Base-by-base conservation (phyloP, 2,888 invertebrate species). In the Andrena dorsata region DNA sequence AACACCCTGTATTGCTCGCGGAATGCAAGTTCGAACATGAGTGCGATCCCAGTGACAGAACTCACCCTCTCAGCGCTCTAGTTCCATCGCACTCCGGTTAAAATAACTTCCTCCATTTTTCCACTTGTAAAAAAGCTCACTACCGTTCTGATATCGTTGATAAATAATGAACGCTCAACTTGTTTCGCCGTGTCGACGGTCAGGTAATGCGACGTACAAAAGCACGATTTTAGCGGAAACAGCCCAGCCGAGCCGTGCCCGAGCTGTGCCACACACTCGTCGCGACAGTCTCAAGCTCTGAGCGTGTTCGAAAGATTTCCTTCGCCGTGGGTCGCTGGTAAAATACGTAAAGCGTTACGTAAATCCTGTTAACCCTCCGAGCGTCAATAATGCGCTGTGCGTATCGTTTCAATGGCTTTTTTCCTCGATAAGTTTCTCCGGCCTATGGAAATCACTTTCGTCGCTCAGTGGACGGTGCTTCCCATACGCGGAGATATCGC, bases 71-170 rank as follows among this genome's bases (percentile, higher is more conserved):
- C 41, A 53, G 20, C 26, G 23, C 41, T 16, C 41, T 41, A 41
- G 41, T 35, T 64, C 53, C 35, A 41, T 51, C 53, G 49, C 56
- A 23, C 7, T 16, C 20, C 47, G 28, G 73, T 63, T 53, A 78
- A 74, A 73, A 69, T 78, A 80, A 76, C 65, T 32, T 72, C 51
- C 4, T 72, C 47, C 30, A 53, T 32, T 69, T 69, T 71, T 53
- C 26, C 70, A 66, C 64, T 72, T 61, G 63, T 76, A 84, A 76
- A 84, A 84, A 83, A 83, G 80, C 84, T 76, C 83, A 71, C 76
- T 83, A 83, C 83, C 80, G 76, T 80, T 78, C 79, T 51, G 74
- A 71, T 66, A 69, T 70, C 82, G 76, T 80, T 73, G 60, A 69
- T 56, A 51, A 73, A 75, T 56, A 71, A 77, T 53, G 79, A 72